Base-by-base conservation (phyloP, 2,797 vertebrate species). In the Onychomys leucogaster region DNA sequence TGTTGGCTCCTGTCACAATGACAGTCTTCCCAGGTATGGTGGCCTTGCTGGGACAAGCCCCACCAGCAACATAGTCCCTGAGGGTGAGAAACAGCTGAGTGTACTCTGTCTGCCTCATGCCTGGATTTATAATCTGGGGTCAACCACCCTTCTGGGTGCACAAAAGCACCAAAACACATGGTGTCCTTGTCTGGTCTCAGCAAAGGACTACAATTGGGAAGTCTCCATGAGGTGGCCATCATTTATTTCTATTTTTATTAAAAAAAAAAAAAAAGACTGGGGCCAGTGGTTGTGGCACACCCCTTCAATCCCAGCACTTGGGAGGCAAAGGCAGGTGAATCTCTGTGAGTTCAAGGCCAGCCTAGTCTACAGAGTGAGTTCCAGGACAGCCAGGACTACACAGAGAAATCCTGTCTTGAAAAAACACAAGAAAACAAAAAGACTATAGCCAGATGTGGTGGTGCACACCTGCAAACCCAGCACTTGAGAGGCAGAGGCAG, bases 1-100 rank as follows among this genome's bases (percentile, higher is more conserved):
- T 99, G 97, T 99, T 99, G 73, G 99, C 99, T 6, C 99, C 99
- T 0, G 99, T 99, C 93, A 99, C 98, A 1, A 99, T 98, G 80
- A 99, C 99, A 0, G 99, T 99, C 98, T 99, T 99, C 67, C 99
- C 99, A 3, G 96, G 96, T 57, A 99, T 98, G 81, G 95, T 98
- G 61, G 98, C 99, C 96, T 99, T 99, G 98, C 99, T 99, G 13
- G 98, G 98, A 96, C 99, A 99, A 5, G 91, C 96, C 32, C 99
- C 99, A 6, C 99, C 99, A 0, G 93, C 25, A 0, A 87, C 98
- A 73, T 98, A 97, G 94, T 99, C 99, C 98, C 99, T 99, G 59
- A 85, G 94, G 73, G 57, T 41, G 75, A 94, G 83, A 84, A 46
- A 43, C 0, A 0, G 52, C 21, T 19, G 0, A 0, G 57, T 90